Percentiles rank a stretch among this genome's conserved stretches.
Evolutionary conservation across 2,113 vertebrate genomes (phyloP).

Genomic region (Ictalurus furcatus): DNA sequence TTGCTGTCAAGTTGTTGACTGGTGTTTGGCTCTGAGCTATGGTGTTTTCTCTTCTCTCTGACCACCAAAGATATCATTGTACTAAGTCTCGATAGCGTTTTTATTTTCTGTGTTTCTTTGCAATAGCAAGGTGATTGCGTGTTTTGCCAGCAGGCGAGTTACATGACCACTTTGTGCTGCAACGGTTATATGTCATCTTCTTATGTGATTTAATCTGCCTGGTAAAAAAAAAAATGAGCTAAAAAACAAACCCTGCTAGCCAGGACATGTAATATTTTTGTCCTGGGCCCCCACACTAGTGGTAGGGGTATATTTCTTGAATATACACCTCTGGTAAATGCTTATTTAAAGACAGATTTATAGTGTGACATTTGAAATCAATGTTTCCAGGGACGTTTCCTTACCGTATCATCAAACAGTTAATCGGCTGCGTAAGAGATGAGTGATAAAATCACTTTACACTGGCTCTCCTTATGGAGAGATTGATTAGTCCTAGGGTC

Average conservation of each 20-base stretch:
- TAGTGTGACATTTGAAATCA: not conserved
- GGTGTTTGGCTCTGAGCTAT: not conserved
- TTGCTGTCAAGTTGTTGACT: not conserved
- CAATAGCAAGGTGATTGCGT: not conserved
- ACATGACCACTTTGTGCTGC: not conserved
- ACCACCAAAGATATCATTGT: not conserved
- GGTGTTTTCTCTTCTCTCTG: not conserved
- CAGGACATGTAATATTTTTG: not conserved
- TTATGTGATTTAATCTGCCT: not conserved
- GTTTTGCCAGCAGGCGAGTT: not conserved
- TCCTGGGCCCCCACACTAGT: not conserved
- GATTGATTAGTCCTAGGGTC: not conserved
- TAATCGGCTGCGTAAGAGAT: not conserved
- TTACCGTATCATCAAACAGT: not conserved
- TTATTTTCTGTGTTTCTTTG: not conserved
- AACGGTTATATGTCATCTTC: no score
- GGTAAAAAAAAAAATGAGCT: not conserved
- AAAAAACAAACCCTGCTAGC: not conserved
- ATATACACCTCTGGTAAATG: not conserved
- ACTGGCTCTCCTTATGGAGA: not conserved
- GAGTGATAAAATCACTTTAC: not conserved
- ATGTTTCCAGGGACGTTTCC: not conserved
- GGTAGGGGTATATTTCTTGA: not conserved
- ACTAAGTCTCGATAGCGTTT: not conserved
- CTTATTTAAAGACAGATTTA: not conserved